Conservation (phyloP, 2,797 vertebrate species). For the Orestias chungarensis region DNA sequence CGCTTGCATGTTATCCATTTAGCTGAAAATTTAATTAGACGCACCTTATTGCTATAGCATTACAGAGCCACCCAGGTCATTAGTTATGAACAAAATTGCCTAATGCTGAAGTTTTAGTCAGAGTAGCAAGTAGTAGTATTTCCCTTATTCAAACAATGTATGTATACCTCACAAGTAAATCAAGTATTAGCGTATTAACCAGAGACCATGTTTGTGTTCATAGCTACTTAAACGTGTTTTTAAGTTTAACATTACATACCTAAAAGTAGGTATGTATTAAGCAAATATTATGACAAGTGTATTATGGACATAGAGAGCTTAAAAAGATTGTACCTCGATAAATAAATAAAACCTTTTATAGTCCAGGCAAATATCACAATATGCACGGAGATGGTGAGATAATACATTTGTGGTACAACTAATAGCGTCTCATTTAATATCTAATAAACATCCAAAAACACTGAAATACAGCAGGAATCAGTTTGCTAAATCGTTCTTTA, state of each 20-base stretch:
- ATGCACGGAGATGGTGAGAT: neutral
- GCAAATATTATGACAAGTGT: neutral
- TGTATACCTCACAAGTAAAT: neutral
- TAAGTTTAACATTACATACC: no score
- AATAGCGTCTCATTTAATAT: no score
- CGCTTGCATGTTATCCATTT: constrained; percentile 14
- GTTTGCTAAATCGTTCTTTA: constrained; percentile 10
- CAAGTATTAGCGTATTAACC: no score
- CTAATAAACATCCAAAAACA: no score
- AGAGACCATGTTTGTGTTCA: no score
- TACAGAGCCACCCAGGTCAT: constrained; percentile 34
- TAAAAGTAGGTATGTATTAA: no score
- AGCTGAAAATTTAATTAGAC: constrained; percentile 42
- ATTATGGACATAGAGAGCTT: neutral
- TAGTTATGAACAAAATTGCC: constrained; percentile 9
- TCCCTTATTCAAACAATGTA: neutral
- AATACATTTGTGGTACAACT: no score
- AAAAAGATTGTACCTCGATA: neutral
- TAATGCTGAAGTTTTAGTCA: neutral
- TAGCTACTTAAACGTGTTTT: no score
- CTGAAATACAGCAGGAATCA: constrained; percentile 25
- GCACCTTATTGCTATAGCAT: constrained; percentile 15
- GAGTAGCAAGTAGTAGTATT: neutral
- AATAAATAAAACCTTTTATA: neutral
- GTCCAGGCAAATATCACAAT: neutral